Evolutionary conservation across 2,113 vertebrate genomes (phyloP).

Genomic region (Corythoichthys intestinalis): DNA sequence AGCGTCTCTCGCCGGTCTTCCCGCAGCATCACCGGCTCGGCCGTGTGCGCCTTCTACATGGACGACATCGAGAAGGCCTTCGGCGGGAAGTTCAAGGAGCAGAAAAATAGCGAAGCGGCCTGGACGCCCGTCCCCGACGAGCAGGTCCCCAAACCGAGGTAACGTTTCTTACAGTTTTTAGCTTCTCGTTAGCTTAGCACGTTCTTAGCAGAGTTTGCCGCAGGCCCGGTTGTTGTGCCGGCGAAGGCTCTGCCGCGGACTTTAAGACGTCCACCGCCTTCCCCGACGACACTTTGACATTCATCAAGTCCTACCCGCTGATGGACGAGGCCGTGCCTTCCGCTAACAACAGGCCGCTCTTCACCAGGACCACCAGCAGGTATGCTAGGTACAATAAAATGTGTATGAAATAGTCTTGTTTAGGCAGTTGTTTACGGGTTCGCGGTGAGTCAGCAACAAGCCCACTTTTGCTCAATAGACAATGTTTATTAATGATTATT

Average conservation of each 20-base stretch:
- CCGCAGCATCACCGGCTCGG: conserved; percentile 89
- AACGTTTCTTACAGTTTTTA: background rate
- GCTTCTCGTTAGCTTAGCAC: too few relatives aligned
- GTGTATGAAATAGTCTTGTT: too few relatives aligned
- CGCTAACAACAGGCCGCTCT: conserved; percentile 79
- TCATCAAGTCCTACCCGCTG: conserved; percentile 92
- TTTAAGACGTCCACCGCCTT: conserved; percentile 82
- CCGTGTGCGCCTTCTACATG: conserved; percentile 93
- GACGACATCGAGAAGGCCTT: conserved; percentile 90
- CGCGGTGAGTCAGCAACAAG: too few relatives aligned
- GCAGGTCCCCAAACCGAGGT: conserved; percentile 88
- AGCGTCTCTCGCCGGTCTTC: background rate
- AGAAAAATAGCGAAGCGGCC: conserved; percentile 79
- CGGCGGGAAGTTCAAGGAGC: conserved; percentile 87
- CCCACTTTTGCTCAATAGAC: too few relatives aligned
- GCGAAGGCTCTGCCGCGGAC: conserved; percentile 71
- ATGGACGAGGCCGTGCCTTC: conserved; percentile 84
- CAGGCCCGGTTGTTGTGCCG: conserved; percentile 89
- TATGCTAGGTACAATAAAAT: conserved; percentile 25
- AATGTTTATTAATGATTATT: too few relatives aligned
- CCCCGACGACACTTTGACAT: conserved; percentile 85
- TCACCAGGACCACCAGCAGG: conserved; percentile 86
- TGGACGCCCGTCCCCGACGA: conserved; percentile 89
- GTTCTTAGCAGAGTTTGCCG: background rate
- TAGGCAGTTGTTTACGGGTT: too few relatives aligned